These are phyloP conservation scores for Lasiurus borealis DNA, from an alignment of 2,113 vertebrate genomes.

Conservation along the genomic window DNA sequence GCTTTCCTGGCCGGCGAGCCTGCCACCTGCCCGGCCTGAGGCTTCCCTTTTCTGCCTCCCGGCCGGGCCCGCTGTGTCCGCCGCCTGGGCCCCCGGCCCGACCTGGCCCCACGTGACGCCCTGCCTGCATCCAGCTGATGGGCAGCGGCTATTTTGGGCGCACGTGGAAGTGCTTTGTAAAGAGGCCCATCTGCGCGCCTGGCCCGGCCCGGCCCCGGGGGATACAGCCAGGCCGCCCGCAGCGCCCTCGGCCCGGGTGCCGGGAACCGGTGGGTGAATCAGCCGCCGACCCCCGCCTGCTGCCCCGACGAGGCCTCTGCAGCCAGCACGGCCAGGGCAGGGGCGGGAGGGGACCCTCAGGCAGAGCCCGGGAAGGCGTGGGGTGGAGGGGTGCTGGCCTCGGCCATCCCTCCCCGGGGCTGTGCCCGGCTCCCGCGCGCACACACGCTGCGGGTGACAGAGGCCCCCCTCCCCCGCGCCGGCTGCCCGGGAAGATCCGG, in stretches of 20 bases:
- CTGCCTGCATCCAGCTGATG: slow-evolving; percentile 90
- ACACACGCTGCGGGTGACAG: neutral
- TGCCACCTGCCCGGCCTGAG: neutral
- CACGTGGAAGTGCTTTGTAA: slow-evolving; percentile 87
- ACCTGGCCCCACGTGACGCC: slow-evolving; percentile 85
- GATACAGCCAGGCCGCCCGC: slow-evolving; percentile 93
- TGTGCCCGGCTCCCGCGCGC: neutral
- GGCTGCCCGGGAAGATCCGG: neutral
- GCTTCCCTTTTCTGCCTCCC: neutral
- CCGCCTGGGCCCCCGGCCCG: slow-evolving; percentile 42
- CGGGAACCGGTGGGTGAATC: slow-evolving; percentile 92
- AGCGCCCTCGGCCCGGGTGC: slow-evolving; percentile 91
- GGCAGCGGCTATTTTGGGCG: slow-evolving; percentile 90
- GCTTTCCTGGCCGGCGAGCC: fast-evolving
- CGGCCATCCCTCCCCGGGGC: no score
- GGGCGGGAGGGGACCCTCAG: neutral
- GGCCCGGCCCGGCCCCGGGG: no score
- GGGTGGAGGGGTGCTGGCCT: no score
- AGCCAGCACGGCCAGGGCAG: neutral
- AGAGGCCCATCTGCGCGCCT: no score
- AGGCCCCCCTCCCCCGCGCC: no score
- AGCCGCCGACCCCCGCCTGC: slow-evolving; percentile 85
- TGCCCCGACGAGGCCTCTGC: slow-evolving; percentile 77
- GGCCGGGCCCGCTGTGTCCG: neutral
- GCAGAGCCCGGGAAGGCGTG: neutral